Percentiles rank a stretch among this genome's conserved stretches.
These are phyloP conservation scores for Cancer borealis DNA, from an alignment of 2,888 invertebrate species.

Conservation along the genomic window DNA sequence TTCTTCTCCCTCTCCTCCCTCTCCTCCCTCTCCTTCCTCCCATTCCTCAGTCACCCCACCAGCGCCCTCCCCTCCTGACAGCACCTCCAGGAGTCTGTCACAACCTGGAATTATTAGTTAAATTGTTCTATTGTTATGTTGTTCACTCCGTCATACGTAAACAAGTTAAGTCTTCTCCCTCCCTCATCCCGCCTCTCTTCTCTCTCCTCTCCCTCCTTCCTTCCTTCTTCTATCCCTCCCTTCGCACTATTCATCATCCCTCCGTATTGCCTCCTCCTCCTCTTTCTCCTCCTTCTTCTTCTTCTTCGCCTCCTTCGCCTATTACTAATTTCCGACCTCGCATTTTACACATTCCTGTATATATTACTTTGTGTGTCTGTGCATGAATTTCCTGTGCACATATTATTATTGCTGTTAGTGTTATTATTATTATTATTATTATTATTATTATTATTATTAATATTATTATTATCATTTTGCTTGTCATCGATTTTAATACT, in stretches of 20 bases:
- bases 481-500: neutral
- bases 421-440: constrained; percentile 34
- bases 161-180: neutral
- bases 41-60: neutral
- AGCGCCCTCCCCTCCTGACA: neutral
- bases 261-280: neutral
- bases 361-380: neutral
- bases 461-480: neutral
- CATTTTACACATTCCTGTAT: neutral
- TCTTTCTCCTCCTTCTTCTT: neutral
- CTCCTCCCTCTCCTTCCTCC: neutral
- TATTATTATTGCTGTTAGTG: neutral
- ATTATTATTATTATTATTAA: neutral
- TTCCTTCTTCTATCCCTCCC: neutral
- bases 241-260: neutral
- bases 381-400: neutral
- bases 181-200: neutral
- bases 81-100: constrained; percentile 29
- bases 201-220: neutral
- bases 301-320: no score
- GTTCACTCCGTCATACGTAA: neutral
- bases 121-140: constrained; percentile 12
- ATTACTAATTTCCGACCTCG: neutral
- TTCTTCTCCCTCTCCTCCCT: neutral
- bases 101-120: constrained; percentile 34